Conservation (phyloP, 2,113 vertebrate genomes). For the Gasterosteus aculeatus region DNA sequence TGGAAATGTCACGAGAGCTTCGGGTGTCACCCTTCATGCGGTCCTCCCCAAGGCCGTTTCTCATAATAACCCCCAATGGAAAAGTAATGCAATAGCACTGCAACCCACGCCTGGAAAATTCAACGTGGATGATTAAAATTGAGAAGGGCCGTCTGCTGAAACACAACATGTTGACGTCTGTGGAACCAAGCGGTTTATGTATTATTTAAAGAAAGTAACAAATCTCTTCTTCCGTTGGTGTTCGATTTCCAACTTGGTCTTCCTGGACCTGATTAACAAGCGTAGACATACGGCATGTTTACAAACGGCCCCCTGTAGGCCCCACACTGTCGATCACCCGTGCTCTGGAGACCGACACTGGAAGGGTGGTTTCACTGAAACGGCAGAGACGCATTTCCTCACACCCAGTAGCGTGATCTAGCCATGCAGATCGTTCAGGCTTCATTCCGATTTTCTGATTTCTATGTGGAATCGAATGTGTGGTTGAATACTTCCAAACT, state of each 20-base stretch:
- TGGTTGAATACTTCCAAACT: not conserved
- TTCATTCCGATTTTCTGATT: not conserved
- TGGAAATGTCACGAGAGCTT: conserved; percentile 71
- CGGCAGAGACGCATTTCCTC: conserved; percentile 1
- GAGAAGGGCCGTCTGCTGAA: conserved; percentile 61
- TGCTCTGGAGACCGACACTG: conserved; percentile 9
- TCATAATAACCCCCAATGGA: conserved; percentile 75
- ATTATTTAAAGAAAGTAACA: conserved; percentile 22
- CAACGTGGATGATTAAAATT: conserved; percentile 60
- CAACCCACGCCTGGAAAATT: conserved; percentile 52
- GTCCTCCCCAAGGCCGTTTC: conserved; percentile 62
- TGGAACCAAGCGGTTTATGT: conserved; percentile 43
- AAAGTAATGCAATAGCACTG: conserved; percentile 70
- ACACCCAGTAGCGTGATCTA: not conserved
- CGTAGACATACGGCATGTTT: conserved; percentile 28
- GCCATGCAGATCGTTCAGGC: not conserved
- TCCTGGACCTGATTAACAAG: conserved; percentile 36
- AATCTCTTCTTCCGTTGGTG: not conserved
- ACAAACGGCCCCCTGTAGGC: conserved; percentile 20
- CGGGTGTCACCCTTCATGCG: conserved; percentile 52
- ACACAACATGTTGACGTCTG: conserved; percentile 50
- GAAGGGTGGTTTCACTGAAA: conserved; percentile 25
- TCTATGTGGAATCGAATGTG: not conserved
- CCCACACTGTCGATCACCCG: conserved; percentile 15
- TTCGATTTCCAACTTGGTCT: conserved; percentile 21